phyloP scores from a whole-genome alignment of 2,797 vertebrate species.

The Crocidura indochinensis region DNA sequence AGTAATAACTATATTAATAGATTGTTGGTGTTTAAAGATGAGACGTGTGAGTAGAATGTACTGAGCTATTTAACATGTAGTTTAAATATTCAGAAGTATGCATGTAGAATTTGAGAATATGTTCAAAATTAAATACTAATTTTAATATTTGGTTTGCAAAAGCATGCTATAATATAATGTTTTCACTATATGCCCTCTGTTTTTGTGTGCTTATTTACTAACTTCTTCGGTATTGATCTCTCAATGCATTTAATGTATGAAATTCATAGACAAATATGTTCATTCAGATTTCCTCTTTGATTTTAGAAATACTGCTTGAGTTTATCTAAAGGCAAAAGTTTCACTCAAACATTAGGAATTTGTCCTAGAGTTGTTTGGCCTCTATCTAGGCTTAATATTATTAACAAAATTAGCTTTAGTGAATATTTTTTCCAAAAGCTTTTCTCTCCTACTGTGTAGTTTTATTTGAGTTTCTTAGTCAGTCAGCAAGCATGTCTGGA shows the following conservation, averaged over 20 bases:
- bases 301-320: conserved; percentile 80
- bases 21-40: conserved; percentile 91
- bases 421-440: conserved; percentile 80
- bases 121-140: conserved; percentile 91
- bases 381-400: conserved; percentile 82
- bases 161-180: conserved; percentile 91
- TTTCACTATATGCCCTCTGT: conserved; percentile 89
- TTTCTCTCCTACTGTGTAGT: conserved; percentile 87
- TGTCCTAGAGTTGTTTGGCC: conserved; percentile 82
- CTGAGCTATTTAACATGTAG: conserved; percentile 93
- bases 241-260: conserved; percentile 62
- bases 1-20: conserved; percentile 92
- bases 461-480: conserved; percentile 90
- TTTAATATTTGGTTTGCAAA: conserved; percentile 91
- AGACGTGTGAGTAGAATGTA: conserved; percentile 94
- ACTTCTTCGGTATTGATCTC: conserved; percentile 74
- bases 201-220: conserved; percentile 89
- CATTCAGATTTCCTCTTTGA: conserved; percentile 39
- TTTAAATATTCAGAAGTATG: conserved; percentile 92
- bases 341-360: conserved; percentile 81
- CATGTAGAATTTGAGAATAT: conserved; percentile 94
- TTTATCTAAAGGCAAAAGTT: conserved; percentile 79
- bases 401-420: conserved; percentile 78
- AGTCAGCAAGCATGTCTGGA: conserved; percentile 85
- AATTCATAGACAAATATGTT: conserved; percentile 57